phyloP scores from a whole-genome alignment of 2,888 invertebrate species.

The Tigriopus californicus region DNA sequence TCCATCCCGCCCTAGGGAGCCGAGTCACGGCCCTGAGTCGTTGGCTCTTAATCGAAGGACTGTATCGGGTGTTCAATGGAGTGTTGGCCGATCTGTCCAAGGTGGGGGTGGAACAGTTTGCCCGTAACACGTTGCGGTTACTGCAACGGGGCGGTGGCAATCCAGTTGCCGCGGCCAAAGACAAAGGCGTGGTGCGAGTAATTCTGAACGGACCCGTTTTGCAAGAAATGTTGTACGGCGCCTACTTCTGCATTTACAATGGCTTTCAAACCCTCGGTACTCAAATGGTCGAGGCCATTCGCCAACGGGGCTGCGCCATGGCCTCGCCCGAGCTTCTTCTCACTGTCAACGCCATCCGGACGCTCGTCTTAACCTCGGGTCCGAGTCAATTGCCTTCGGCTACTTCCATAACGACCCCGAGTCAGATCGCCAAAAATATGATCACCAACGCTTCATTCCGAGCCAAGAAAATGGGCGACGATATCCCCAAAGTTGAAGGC shows the following conservation, averaged over 20 bases:
- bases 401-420: neutral
- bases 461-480: constrained; percentile 8
- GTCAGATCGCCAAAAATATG: constrained; percentile 9
- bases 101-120: neutral
- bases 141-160: neutral
- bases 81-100: neutral
- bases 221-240: neutral
- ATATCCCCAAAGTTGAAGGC: neutral
- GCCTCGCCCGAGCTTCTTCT: neutral
- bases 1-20: neutral
- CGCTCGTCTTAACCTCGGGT: neutral
- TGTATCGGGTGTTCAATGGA: neutral
- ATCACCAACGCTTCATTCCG: constrained; percentile 13
- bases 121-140: neutral
- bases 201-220: neutral
- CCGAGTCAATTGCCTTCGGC: neutral
- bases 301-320: neutral
- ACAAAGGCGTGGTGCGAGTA: neutral
- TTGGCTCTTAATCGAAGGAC: neutral
- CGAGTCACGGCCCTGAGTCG: neutral
- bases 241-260: constrained; percentile 6
- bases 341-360: neutral
- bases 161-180: too few relatives aligned
- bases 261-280: neutral
- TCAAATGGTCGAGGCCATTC: constrained; percentile 1